phyloP scores from a whole-genome alignment of 2,113 vertebrate species.

The Reinhardtius hippoglossoides region DNA sequence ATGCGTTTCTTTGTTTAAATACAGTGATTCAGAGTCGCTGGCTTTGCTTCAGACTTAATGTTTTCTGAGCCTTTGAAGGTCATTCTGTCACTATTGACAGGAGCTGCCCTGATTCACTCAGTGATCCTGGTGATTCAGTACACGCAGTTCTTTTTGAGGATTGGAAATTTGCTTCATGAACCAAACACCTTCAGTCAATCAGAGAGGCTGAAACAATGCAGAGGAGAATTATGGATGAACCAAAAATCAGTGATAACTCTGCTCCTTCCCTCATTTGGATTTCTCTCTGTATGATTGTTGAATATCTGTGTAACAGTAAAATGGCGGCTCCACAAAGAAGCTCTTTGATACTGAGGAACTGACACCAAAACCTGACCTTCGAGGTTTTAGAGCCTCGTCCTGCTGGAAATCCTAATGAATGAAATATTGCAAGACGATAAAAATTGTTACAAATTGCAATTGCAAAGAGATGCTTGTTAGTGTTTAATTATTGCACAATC shows the following conservation, averaged over 20 bases:
- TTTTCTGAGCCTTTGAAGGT: neutral
- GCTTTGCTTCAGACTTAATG: neutral
- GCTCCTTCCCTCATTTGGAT: neutral
- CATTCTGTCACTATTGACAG: neutral
- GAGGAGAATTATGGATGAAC: too few relatives aligned
- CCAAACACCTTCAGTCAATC: too few relatives aligned
- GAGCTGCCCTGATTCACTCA: too few relatives aligned
- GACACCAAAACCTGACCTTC: neutral
- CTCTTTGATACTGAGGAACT: constrained; percentile 4
- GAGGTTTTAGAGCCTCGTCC: neutral
- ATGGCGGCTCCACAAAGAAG: constrained; percentile 2
- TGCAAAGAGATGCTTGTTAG: neutral
- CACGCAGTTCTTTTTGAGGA: neutral
- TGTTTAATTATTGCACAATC: too few relatives aligned
- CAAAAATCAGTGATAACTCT: too few relatives aligned
- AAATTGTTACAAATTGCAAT: neutral
- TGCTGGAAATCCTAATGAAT: neutral
- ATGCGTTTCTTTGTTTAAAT: too few relatives aligned
- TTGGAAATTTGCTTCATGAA: too few relatives aligned
- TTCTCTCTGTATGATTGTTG: neutral
- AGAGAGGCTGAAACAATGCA: too few relatives aligned
- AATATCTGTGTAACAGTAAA: constrained; percentile 1
- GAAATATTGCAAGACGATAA: neutral
- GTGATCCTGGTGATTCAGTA: neutral
- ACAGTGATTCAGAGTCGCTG: neutral